Conservation (phyloP, 2,797 vertebrate species). For the Cyprinella venusta region DNA sequence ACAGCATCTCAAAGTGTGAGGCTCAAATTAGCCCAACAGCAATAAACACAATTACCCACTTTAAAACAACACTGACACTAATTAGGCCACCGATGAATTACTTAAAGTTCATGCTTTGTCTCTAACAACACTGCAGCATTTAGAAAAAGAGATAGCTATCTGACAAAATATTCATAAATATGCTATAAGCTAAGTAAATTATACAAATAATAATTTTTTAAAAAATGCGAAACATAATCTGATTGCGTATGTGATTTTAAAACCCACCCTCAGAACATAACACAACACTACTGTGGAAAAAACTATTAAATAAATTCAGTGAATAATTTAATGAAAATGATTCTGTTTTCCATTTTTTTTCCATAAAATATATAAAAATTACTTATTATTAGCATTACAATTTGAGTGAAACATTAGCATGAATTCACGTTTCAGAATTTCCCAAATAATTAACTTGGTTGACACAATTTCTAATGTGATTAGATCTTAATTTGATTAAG, state of each 20-base stretch:
- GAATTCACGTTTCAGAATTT: too few species aligned
- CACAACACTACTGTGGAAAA: too few species aligned
- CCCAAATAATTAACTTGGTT: not conserved
- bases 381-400: too few species aligned
- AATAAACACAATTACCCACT: slow-evolving; percentile 79
- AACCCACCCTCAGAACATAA: too few species aligned
- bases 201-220: too few species aligned
- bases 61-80: slow-evolving; percentile 82
- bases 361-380: too few species aligned
- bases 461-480: not conserved
- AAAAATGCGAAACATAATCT: too few species aligned
- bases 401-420: too few species aligned
- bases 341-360: too few species aligned
- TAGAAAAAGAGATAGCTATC: not conserved
- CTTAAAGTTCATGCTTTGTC: slow-evolving; percentile 71
- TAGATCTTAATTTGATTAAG: not conserved
- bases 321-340: too few species aligned
- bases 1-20: slow-evolving; percentile 72
- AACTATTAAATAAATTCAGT: too few species aligned
- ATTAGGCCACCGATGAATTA: slow-evolving; percentile 79
- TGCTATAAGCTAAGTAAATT: not conserved
- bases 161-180: slow-evolving; percentile 3
- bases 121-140: not conserved
- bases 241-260: too few species aligned
- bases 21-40: slow-evolving; percentile 78